Evolutionary conservation across 2,888 invertebrate species (phyloP).

Genomic region (Ophion ventricosus): DNA sequence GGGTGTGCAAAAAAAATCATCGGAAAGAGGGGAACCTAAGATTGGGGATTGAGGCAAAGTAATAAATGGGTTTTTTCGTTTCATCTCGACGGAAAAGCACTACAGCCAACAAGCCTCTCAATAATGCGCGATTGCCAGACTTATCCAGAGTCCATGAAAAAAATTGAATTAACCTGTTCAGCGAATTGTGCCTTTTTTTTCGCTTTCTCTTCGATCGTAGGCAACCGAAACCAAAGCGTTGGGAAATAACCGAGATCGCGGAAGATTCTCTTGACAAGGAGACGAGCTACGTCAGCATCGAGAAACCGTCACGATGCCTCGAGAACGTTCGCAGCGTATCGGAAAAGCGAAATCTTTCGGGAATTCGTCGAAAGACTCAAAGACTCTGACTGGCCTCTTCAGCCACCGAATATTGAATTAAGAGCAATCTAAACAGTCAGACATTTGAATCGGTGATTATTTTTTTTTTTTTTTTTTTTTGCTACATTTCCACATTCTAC

Average conservation of each 20-base stretch:
- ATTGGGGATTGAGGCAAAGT: no score
- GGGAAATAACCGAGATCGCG: slow-evolving; percentile 60
- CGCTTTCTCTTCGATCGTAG: slow-evolving; percentile 31
- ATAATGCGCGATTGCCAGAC: neutral
- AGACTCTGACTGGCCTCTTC: neutral
- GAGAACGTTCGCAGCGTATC: neutral
- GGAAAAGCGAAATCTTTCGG: slow-evolving; percentile 7
- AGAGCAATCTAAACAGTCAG: neutral
- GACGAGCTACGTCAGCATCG: slow-evolving; percentile 50
- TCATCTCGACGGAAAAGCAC: no score
- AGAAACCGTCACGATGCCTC: slow-evolving; percentile 45
- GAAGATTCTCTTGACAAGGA: slow-evolving; percentile 42
- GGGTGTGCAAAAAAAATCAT: no score
- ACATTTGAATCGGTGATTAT: slow-evolving; percentile 16
- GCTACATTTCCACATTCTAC: slow-evolving; percentile 12
- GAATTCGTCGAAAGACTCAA: slow-evolving; percentile 26
- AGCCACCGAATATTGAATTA: slow-evolving; percentile 24
- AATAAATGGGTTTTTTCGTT: no score
- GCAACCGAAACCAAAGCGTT: slow-evolving; percentile 68
- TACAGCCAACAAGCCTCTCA: no score
- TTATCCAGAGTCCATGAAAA: neutral
- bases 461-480: slow-evolving; percentile 27
- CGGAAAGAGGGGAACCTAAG: no score
- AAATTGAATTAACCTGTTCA: no score
- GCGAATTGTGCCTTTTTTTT: neutral